Percentiles rank a stretch among this genome's conserved stretches.
Conservation (phyloP, 2,113 vertebrate genomes). For the Cavia porcellus region DNA sequence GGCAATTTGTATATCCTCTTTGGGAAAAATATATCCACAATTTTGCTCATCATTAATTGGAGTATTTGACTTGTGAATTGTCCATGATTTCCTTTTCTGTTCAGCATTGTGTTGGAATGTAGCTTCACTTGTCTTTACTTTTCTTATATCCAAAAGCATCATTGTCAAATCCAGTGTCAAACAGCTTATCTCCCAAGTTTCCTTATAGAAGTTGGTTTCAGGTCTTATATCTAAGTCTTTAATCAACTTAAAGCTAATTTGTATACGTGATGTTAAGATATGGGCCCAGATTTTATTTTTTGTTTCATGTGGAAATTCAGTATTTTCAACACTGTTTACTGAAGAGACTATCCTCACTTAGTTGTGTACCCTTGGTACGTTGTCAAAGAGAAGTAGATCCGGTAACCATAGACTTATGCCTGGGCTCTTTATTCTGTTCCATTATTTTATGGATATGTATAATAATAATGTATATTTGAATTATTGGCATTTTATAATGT, state of each 20-base stretch:
- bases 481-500: not conserved
- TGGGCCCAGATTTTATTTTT: not conserved
- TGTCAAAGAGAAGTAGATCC: not conserved
- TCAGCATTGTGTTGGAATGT: not conserved
- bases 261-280: no score
- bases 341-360: not conserved
- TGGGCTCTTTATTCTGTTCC: not conserved
- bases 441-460: not conserved
- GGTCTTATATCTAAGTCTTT: not conserved
- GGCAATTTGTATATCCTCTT: not conserved
- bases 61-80: not conserved
- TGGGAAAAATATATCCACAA: not conserved
- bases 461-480: not conserved
- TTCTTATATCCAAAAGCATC: not conserved
- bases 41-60: not conserved
- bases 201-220: not conserved
- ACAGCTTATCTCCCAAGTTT: not conserved
- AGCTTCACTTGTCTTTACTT: not conserved
- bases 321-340: not conserved
- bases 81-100: not conserved
- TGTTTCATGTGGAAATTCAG: not conserved
- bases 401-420: not conserved
- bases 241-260: not conserved
- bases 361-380: not conserved
- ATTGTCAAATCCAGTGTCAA: not conserved